Evolutionary conservation across 2,797 vertebrate species (phyloP).

Genomic region (Neopelma chrysocephalum): DNA sequence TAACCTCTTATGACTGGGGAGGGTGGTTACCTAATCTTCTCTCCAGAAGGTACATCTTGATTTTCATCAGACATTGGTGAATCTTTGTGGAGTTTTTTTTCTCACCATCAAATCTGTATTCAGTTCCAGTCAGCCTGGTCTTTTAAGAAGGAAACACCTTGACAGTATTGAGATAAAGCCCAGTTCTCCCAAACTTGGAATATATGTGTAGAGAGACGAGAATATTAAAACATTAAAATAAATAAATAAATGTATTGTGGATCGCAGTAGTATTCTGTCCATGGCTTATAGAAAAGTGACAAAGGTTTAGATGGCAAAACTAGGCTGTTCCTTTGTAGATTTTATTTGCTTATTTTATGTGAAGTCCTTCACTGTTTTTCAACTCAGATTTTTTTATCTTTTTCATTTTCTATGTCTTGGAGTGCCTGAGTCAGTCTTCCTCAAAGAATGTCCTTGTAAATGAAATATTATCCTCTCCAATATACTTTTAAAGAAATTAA

Average conservation of each 20-base stretch:
- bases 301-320: neutral
- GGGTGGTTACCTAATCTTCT: neutral
- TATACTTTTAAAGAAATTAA: slow-evolving; percentile 51
- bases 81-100: neutral
- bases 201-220: neutral
- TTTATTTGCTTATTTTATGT: neutral
- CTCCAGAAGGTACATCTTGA: neutral
- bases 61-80: neutral
- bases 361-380: neutral
- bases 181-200: neutral
- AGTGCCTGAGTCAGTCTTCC: neutral
- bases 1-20: neutral
- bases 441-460: slow-evolving; percentile 42
- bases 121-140: neutral
- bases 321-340: neutral
- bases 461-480: slow-evolving; percentile 26
- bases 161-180: neutral
- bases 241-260: neutral
- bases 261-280: neutral
- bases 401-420: slow-evolving; percentile 21
- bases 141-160: neutral
- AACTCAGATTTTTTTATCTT: slow-evolving; percentile 26
- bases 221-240: neutral
- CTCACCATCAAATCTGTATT: neutral
- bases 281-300: neutral